phyloP scores from a whole-genome alignment of 2,888 invertebrate species.

The Theristus sp. region DNA sequence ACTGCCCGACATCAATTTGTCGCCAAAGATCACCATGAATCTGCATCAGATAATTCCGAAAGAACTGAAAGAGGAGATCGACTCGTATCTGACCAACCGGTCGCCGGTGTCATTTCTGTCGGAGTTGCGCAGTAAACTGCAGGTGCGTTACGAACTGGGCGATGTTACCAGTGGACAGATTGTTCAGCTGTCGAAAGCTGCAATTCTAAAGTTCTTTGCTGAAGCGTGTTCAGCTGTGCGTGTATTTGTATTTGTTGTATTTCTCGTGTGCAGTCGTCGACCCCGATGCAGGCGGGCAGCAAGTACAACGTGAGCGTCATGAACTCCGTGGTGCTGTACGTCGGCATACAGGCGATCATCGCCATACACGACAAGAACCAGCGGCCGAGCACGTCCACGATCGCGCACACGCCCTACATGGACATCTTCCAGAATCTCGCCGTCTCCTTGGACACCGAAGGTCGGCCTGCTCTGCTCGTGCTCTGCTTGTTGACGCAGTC shows the following conservation, averaged over 20 bases:
- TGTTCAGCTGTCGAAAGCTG: too few relatives aligned
- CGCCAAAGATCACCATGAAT: conserved; percentile 22
- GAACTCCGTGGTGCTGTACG: conserved; percentile 91
- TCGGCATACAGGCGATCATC: conserved; percentile 72
- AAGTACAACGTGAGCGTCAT: conserved; percentile 85
- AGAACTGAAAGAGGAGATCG: conserved; percentile 48
- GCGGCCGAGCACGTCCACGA: conserved; percentile 87
- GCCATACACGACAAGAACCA: conserved; percentile 73
- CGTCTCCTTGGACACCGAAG: conserved; percentile 83
- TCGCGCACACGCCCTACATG: conserved; percentile 95
- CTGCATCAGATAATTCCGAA: conserved; percentile 19
- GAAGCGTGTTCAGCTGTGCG: too few relatives aligned
- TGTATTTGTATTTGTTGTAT: too few relatives aligned
- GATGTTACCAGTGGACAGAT: too few relatives aligned
- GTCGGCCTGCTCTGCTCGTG: conserved; percentile 41
- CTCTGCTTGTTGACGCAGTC: too few relatives aligned
- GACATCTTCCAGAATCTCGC: conserved; percentile 98
- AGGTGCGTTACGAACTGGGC: too few relatives aligned
- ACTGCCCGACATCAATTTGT: conserved; percentile 23
- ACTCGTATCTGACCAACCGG: conserved; percentile 68
- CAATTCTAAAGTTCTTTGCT: too few relatives aligned
- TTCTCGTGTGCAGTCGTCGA: conserved; percentile 5
- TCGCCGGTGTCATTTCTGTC: conserved; percentile 36
- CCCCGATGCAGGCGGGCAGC: conserved; percentile 49
- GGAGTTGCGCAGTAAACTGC: conserved; percentile 30